These are phyloP conservation scores for Kradibia gibbosae DNA, from an alignment of 1,140 invertebrate species.

Conservation along the genomic window DNA sequence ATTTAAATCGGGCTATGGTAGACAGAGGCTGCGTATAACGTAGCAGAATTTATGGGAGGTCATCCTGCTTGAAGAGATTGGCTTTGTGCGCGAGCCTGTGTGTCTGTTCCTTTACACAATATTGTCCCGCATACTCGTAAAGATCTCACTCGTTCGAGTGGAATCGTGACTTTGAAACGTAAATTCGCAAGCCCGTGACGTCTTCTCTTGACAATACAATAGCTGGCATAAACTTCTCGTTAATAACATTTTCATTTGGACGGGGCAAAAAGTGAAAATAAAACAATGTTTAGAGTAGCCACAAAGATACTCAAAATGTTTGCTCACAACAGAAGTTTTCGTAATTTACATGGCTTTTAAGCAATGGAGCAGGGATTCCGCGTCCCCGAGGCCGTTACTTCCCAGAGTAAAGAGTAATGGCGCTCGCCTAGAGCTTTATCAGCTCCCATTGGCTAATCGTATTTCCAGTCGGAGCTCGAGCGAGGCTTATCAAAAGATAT, in stretches of 20 bases:
- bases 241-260: conserved; percentile 38
- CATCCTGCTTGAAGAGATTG: conserved; percentile 42
- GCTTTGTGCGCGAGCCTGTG: conserved; percentile 34
- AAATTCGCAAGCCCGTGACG: conserved; percentile 21
- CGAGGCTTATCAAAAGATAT: too few species aligned
- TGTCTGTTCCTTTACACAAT: conserved; percentile 14
- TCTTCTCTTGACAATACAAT: not conserved
- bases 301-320: not conserved
- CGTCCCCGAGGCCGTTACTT: too few species aligned
- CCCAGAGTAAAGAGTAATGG: not conserved
- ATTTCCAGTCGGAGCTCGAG: not conserved
- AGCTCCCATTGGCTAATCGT: not conserved
- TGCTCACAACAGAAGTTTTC: not conserved
- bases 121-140: conserved; percentile 46
- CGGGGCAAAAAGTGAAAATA: not conserved
- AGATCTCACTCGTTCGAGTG: conserved; percentile 36
- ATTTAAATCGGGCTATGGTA: conserved; percentile 46
- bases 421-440: not conserved
- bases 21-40: conserved; percentile 3
- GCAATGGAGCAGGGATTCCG: not conserved
- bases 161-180: conserved; percentile 32
- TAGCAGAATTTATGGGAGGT: conserved; percentile 46
- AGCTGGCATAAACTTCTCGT: conserved; percentile 38
- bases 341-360: conserved; percentile 8
- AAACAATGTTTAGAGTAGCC: conserved; percentile 19